Evolutionary conservation across 2,888 invertebrate genomes (phyloP), one percentile per base, ranked within the genome.

Genomic region (Thereva unica): DNA sequence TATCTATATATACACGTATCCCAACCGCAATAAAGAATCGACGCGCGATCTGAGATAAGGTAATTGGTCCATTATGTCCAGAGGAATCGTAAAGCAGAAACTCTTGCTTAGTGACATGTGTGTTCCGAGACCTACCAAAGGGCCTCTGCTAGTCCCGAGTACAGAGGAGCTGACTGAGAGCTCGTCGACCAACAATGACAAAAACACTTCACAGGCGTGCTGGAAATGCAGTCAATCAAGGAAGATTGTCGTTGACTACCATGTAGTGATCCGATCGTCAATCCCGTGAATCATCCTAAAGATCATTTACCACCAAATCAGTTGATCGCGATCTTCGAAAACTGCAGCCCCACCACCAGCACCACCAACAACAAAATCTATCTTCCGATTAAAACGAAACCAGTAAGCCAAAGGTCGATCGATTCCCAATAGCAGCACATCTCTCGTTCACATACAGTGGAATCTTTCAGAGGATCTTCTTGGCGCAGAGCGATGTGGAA

Each of bases 41-140:
- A 72, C 73, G 72, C 71, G 72, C 72, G 72, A 73, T 73, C 71
- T 70, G 56, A 73, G 73, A 73, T 73, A 73, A 73, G 72, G 72
- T 73, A 73, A 73, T 73, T 73, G 73, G 73, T 73, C 73, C 73
- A 73, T 73, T 73, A 73, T 73, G 73, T 65, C 65, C 45, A 10
- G n/a, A 38, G 37, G 65, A 65, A 65, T 65, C 65, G 65, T 65
- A 47, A 65, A 65, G 40, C 56, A 65, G 23, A 23, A 23, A 47
- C 40, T 55, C 34, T 44, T 49, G 6, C 61, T 10, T 10, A 49
- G 47, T 56, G 65, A 56, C 54, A 45, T 55, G 64, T 54, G 44
- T 55, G 40, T 45, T 44, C 45, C 54, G 50, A 61, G 50, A 50
- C 41, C 50, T 61, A 40, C 34, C 61, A 50, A n/a, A 23, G 23